A percentile compares a stretch with the other conserved stretches of the same genome.
Evolutionary conservation across 2,888 invertebrate genomes (phyloP).

Genomic region (Melinopterus prodromus): DNA sequence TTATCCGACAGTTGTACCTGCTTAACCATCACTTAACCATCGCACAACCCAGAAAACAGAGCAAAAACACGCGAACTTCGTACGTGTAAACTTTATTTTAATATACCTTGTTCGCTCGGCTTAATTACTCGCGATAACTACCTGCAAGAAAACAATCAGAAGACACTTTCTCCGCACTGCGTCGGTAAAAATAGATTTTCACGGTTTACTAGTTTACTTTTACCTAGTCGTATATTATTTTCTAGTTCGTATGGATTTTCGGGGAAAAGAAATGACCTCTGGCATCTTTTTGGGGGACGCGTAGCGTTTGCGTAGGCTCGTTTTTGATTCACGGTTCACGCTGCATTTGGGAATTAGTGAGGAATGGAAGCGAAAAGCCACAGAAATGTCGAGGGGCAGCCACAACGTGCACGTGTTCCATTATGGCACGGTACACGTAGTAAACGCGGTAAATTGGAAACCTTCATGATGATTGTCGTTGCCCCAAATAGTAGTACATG

Average conservation of each 20-base stretch:
- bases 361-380: background rate
- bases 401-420: background rate
- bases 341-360: background rate
- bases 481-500: background rate
- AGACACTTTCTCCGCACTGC: background rate
- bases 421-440: background rate
- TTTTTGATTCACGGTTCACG: background rate
- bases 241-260: background rate
- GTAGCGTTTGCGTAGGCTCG: background rate
- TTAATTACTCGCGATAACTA: background rate
- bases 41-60: background rate
- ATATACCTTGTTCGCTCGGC: background rate
- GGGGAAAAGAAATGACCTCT: background rate
- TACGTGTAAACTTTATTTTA: no score
- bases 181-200: background rate
- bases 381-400: background rate
- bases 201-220: background rate
- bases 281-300: background rate
- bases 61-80: background rate
- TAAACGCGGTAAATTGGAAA: background rate
- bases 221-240: background rate
- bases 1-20: background rate
- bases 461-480: background rate
- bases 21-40: background rate
- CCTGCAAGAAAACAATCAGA: background rate